Percentiles rank a stretch among this genome's conserved stretches.
Conservation (phyloP, 2,888 invertebrate species). For the Clostera curtula region DNA sequence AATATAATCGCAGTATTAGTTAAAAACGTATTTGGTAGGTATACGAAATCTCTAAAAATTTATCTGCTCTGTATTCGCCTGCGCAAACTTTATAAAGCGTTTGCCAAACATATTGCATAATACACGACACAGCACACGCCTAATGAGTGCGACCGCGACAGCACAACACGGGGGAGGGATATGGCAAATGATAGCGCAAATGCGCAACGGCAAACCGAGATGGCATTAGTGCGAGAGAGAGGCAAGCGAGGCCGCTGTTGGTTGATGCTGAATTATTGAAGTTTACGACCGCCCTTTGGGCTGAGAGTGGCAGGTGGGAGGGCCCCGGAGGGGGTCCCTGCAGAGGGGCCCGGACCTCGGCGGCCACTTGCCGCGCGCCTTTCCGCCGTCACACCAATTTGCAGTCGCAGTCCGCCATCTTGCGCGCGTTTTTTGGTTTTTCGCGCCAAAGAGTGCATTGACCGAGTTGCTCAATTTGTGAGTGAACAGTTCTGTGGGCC, state of each 20-base stretch:
- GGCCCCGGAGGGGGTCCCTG: conserved; percentile 13
- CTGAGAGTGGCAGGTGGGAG: conserved; percentile 40
- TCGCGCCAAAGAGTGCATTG: conserved; percentile 36
- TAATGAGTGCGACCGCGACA: conserved; percentile 48
- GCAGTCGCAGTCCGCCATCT: conserved; percentile 38
- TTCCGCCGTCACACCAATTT: conserved; percentile 61
- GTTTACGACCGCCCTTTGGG: conserved; percentile 60
- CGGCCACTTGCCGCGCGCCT: conserved; percentile 48
- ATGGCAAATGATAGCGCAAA: conserved; percentile 30
- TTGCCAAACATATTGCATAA: conserved; percentile 66
- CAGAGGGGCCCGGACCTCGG: conserved; percentile 21
- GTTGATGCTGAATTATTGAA: conserved; percentile 60
- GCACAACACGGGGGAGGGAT: conserved; percentile 20
- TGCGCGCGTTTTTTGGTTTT: conserved; percentile 31
- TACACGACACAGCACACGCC: conserved; percentile 49
- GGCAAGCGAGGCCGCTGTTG: conserved; percentile 43
- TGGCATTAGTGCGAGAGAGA: conserved; percentile 36
- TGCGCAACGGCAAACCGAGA: conserved; percentile 44
- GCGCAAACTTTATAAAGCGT: conserved; percentile 64
- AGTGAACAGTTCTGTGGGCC: conserved; percentile 12
- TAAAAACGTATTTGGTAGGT: conserved; percentile 2
- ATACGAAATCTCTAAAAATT: conserved; percentile 26
- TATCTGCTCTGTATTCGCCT: conserved; percentile 38
- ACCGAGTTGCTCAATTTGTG: conserved; percentile 45
- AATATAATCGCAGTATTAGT: too few species aligned